These are phyloP conservation scores for Fissipunctia ypsillon DNA, from an alignment of 2,888 invertebrate genomes.

Conservation along the genomic window DNA sequence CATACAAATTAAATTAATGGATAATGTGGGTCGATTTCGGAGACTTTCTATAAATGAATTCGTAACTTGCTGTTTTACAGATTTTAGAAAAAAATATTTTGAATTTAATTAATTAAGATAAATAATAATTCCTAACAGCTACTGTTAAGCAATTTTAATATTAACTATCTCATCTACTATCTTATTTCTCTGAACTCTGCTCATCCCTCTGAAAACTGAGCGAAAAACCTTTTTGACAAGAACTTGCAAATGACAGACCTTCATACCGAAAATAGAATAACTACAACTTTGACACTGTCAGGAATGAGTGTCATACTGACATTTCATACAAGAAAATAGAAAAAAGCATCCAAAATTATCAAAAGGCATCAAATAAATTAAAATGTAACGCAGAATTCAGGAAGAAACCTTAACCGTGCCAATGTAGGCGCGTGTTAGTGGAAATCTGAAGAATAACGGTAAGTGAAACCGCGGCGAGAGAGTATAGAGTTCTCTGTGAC, in stretches of 20 bases:
- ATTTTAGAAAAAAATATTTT: not conserved
- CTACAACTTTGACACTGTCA: conserved; percentile 6
- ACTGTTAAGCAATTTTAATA: not conserved
- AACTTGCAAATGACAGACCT: not conserved
- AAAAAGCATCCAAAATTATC: conserved; percentile 8
- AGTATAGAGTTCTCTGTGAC: not conserved
- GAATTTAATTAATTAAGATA: not conserved
- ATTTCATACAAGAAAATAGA: not conserved
- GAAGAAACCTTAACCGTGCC: conserved; percentile 1
- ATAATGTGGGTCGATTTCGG: not conserved
- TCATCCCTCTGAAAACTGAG: not conserved
- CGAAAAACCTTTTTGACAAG: not conserved
- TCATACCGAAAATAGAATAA: conserved; percentile 2
- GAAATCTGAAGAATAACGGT: conserved; percentile 4
- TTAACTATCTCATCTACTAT: not conserved
- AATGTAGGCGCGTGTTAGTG: not conserved
- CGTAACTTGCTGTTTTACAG: not conserved
- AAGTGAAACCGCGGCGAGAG: conserved; percentile 1
- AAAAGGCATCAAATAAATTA: conserved; percentile 9
- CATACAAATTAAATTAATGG: conserved; percentile 43
- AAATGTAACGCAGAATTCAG: conserved; percentile 28
- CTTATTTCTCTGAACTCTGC: not conserved
- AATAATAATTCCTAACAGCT: not conserved
- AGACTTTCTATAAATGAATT: not conserved
- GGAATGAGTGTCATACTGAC: conserved; percentile 18